Evolutionary conservation across 2,113 vertebrate genomes (phyloP), one percentile per base, ranked within the genome.

Genomic region (Corydoras maculifer): DNA sequence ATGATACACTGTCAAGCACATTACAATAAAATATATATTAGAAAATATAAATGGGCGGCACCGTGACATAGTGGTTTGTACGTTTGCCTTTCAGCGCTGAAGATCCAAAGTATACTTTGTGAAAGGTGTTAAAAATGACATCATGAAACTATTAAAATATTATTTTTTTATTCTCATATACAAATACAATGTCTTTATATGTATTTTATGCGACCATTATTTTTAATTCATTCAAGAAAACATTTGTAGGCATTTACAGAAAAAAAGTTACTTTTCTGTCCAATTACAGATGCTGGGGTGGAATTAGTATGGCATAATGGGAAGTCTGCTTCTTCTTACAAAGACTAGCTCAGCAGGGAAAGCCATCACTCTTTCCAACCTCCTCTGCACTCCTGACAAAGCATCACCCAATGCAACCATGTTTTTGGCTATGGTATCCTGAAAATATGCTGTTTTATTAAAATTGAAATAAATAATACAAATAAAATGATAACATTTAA

Each of bases 241-340:
- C 32, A 43, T 31, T 43, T 14, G 12, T 50, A 10, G 18, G 10
- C 57, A 54, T 55, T 54, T 49, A 53, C 59, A 69, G 65, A 18
- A 65, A 10, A 65, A 57, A 65, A 60, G 18, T 69, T 25, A 43
- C 35, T n/a, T 62, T 64, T 72, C 7, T 69, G 62, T 73, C 61
- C 73, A 64, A 81, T 78, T 74, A 68, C 58, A 58, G 29, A 65
- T 76, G 73, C 73, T 72, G 68, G 69, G 71, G 73, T 70, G 73
- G 57, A 79, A 58, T 78, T 76, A 58, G 73, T 71, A 77, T 58
- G 71, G 69, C 60, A 53, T 71, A 65, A 65, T 69, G 75, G 75
- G 74, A 78, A 66, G 76, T 77, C 67, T 70, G 72, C 62, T 58
- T 77, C 65, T 55, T 68, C 58, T 70, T 63, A 58, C 51, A 74